Evolutionary conservation across 2,113 vertebrate species (phyloP).

Genomic region (Spilogale gracilis): DNA sequence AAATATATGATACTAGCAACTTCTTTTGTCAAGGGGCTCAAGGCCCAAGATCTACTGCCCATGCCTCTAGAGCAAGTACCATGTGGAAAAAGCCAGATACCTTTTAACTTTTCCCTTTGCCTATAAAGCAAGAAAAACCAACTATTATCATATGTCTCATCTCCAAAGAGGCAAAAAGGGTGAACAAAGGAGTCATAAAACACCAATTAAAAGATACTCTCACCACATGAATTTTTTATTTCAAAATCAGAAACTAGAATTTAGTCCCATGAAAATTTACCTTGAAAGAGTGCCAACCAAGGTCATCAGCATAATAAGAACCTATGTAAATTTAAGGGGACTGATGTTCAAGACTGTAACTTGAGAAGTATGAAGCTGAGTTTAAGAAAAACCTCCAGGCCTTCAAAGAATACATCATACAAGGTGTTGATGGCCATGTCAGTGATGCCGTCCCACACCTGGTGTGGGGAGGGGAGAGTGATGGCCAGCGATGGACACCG

Average conservation of each 20-base stretch:
- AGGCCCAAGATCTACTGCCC: background rate
- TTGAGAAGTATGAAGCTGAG: background rate
- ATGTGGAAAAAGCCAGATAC: background rate
- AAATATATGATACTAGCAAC: background rate
- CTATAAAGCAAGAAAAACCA: background rate
- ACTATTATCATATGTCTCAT: background rate
- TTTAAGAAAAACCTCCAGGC: background rate
- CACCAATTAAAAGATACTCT: background rate
- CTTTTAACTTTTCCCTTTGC: background rate
- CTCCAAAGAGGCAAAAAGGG: slow-evolving; percentile 30
- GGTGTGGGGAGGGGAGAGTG: background rate
- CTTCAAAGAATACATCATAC: background rate
- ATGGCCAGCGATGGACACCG: background rate
- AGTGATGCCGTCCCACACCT: background rate
- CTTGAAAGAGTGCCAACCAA: background rate
- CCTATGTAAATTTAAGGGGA: background rate
- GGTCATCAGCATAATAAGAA: slow-evolving; percentile 27
- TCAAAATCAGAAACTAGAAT: slow-evolving; percentile 40
- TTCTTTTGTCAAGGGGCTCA: background rate
- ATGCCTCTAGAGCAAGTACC: background rate
- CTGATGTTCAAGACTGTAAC: background rate
- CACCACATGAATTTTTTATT: background rate
- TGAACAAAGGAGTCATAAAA: slow-evolving; percentile 1
- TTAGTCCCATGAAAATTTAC: slow-evolving; percentile 30
- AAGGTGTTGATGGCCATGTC: background rate